phyloP scores from a whole-genome alignment of 2,888 invertebrate genomes.

The Heliconius aoede region DNA sequence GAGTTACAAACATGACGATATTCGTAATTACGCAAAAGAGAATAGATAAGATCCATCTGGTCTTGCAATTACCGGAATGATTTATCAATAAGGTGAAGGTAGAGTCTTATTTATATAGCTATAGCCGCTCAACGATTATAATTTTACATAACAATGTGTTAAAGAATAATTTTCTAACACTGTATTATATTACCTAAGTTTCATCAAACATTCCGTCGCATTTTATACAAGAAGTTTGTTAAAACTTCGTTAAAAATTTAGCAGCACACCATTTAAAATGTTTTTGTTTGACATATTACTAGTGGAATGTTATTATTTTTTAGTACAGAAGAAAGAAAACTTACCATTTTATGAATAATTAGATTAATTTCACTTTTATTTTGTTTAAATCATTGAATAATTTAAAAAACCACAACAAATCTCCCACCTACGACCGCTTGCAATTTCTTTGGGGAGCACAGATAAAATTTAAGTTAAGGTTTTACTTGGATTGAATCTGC shows the following conservation, averaged over 20 bases:
- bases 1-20: background rate
- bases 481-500: slow-evolving; percentile 1
- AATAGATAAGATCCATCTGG: slow-evolving; percentile 15
- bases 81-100: slow-evolving; percentile 42
- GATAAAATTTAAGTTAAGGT: slow-evolving; percentile 22
- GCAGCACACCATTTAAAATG: slow-evolving; percentile 29
- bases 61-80: slow-evolving; percentile 11
- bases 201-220: background rate
- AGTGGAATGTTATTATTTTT: slow-evolving; percentile 18
- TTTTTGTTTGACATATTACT: background rate
- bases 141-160: background rate
- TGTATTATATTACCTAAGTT: background rate
- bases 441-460: slow-evolving; percentile 55
- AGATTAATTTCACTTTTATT: slow-evolving; percentile 60
- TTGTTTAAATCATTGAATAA: slow-evolving; percentile 56
- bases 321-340: slow-evolving; percentile 40
- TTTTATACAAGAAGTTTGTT: slow-evolving; percentile 30
- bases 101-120: slow-evolving; percentile 30
- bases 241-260: slow-evolving; percentile 44
- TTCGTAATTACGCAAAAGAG: slow-evolving; percentile 14
- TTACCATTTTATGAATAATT: slow-evolving; percentile 66
- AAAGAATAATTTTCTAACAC: background rate
- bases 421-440: slow-evolving; percentile 69
- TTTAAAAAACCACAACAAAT: slow-evolving; percentile 73
- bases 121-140: background rate